phyloP scores from a whole-genome alignment of 2,797 vertebrate species.

The Sebastiscus tertius region DNA sequence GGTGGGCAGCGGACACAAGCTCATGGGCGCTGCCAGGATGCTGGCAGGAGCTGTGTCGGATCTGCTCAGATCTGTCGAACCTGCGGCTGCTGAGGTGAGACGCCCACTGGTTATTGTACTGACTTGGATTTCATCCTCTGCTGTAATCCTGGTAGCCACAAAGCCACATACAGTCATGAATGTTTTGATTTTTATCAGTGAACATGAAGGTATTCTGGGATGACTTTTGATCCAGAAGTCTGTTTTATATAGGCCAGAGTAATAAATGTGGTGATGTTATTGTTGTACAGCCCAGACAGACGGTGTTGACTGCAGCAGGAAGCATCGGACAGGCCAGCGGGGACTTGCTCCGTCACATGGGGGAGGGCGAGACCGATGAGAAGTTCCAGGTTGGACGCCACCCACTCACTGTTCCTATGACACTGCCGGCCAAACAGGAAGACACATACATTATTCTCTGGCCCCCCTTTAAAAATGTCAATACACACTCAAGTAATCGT shows the following conservation, averaged over 20 bases:
- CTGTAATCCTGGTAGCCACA: conserved; percentile 22
- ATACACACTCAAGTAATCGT: conserved; percentile 41
- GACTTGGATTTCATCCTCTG: conserved; percentile 7
- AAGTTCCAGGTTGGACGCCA: conserved; percentile 92
- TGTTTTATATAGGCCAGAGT: conserved; percentile 54
- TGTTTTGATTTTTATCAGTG: conserved; percentile 21
- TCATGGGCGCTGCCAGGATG: conserved; percentile 94
- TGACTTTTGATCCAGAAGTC: conserved; percentile 39
- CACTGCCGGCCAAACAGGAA: conserved; percentile 74
- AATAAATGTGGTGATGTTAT: conserved; percentile 75
- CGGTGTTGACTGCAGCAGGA: conserved; percentile 96
- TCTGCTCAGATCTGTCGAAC: conserved; percentile 95
- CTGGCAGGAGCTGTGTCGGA: conserved; percentile 95
- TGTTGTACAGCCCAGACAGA: conserved; percentile 91
- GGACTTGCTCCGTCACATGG: conserved; percentile 95
- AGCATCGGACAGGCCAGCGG: conserved; percentile 98
- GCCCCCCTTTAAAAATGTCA: conserved; percentile 42
- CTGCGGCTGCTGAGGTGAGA: conserved; percentile 93
- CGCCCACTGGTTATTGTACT: conserved; percentile 1
- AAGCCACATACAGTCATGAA: conserved; percentile 5
- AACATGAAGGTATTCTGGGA: conserved; percentile 21
- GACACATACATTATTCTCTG: conserved; percentile 51
- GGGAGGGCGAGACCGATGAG: conserved; percentile 97
- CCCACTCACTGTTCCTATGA: conserved; percentile 67
- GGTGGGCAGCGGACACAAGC: conserved; percentile 95